phyloP scores from a whole-genome alignment of 2,113 vertebrate genomes.

The Chaenogobius annularis region DNA sequence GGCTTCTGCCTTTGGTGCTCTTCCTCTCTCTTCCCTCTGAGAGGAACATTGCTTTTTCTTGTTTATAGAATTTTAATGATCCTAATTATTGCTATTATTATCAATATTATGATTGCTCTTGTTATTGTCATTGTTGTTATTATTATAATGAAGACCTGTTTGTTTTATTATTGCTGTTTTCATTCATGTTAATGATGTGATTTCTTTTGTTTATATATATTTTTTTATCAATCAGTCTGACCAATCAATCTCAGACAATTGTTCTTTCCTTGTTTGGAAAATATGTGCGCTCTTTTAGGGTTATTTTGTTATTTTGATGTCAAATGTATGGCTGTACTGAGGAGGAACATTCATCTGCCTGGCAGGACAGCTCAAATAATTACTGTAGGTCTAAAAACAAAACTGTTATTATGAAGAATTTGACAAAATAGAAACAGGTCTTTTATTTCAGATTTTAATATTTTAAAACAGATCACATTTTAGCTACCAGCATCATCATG shows the following conservation, averaged over 20 bases:
- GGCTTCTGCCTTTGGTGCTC: constrained; percentile 84
- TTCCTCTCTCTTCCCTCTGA: constrained; percentile 71
- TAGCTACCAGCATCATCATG: constrained; percentile 7
- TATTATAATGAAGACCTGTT: constrained; percentile 80
- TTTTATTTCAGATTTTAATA: not conserved
- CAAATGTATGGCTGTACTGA: constrained; percentile 56
- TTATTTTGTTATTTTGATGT: constrained; percentile 38
- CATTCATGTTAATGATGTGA: constrained; percentile 78
- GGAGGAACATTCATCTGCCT: constrained; percentile 54
- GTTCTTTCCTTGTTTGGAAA: constrained; percentile 70
- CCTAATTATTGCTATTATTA: constrained; percentile 82
- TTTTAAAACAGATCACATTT: not conserved
- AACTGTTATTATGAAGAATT: not conserved
- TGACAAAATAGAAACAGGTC: not conserved
- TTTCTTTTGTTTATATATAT: constrained; percentile 66
- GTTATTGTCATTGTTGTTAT: constrained; percentile 84
- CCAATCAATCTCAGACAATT: constrained; percentile 54
- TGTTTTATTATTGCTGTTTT: constrained; percentile 74
- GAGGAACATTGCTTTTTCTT: constrained; percentile 80
- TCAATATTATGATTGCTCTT: constrained; percentile 82
- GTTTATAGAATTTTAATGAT: constrained; percentile 82
- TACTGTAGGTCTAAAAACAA: not conserved
- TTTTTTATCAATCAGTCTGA: constrained; percentile 67
- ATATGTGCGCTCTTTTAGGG: constrained; percentile 37
- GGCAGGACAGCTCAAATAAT: constrained; percentile 25